Percentiles rank a stretch among this genome's conserved stretches.
Evolutionary conservation across 2,797 vertebrate species (phyloP).

Genomic region (Pogonophryne albipinna): DNA sequence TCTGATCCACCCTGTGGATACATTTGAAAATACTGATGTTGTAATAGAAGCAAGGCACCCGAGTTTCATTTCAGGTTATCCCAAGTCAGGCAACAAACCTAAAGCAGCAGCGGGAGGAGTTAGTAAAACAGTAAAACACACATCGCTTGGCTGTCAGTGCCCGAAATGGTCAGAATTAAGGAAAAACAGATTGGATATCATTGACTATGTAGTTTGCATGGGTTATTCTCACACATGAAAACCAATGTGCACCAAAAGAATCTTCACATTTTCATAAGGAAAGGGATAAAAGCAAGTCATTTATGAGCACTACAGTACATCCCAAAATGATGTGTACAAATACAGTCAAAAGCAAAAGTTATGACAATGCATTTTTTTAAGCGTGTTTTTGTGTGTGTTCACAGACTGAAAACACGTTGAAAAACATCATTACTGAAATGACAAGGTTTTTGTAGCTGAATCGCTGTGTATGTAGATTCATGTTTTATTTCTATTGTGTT

Average conservation of each 20-base stretch:
- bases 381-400: no score
- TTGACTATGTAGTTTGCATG: neutral
- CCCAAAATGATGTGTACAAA: no score
- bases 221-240: neutral
- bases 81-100: constrained; percentile 62
- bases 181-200: constrained; percentile 1
- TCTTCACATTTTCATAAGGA: neutral
- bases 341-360: no score
- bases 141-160: constrained; percentile 1
- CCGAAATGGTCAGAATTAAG: neutral
- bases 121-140: constrained; percentile 48
- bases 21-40: constrained; percentile 19
- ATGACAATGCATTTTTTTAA: no score
- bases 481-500: no score
- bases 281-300: neutral
- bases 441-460: no score
- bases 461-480: no score
- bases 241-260: neutral
- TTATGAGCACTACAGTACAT: no score
- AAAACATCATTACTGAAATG: no score
- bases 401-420: no score
- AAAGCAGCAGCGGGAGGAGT: constrained; percentile 53
- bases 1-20: constrained; percentile 93
- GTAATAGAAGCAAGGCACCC: constrained; percentile 13
- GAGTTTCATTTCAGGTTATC: constrained; percentile 48